Conservation (phyloP, 2,797 vertebrate species). For the Tangara arthus region DNA sequence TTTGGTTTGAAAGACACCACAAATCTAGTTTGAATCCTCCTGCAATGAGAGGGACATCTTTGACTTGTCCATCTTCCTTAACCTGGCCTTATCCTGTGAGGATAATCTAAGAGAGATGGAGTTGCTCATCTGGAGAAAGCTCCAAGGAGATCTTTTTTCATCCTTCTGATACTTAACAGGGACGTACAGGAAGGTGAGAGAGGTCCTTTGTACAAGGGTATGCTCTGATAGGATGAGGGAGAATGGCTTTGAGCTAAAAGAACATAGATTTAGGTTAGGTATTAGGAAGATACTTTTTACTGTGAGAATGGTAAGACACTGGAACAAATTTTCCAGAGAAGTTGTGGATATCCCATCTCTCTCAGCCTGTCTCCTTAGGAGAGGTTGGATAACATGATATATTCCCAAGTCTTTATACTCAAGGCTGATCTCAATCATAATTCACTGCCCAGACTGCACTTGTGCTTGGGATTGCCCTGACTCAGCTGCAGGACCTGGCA, state of each 20-base stretch:
- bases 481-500: background rate
- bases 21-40: background rate
- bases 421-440: no score
- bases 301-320: background rate
- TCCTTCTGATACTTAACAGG: background rate
- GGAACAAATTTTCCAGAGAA: background rate
- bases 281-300: background rate
- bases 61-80: fast-evolving
- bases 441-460: background rate
- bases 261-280: background rate
- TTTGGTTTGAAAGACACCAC: background rate
- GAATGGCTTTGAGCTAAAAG: background rate
- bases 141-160: background rate
- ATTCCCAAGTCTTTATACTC: no score
- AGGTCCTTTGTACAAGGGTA: background rate
- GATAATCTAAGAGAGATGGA: background rate
- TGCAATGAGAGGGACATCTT: background rate
- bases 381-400: no score
- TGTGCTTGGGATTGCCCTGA: no score
- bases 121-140: background rate
- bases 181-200: fast-evolving
- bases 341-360: background rate
- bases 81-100: background rate
- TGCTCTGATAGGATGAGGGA: background rate
- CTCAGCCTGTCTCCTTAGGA: background rate